Evolutionary conservation across 2,888 invertebrate species (phyloP).

Genomic region (Tachina grossa): DNA sequence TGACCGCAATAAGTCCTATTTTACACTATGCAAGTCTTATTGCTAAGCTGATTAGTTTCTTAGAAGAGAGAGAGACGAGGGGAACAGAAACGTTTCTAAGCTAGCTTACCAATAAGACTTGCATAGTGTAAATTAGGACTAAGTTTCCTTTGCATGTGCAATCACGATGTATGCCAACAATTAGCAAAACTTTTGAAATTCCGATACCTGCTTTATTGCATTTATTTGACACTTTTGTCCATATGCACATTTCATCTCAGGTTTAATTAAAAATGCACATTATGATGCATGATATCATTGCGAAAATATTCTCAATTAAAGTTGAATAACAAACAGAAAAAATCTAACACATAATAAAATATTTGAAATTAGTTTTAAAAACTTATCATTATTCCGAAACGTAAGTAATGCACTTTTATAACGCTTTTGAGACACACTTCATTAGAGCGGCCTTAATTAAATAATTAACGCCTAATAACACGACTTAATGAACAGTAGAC

Average conservation of each 20-base stretch:
- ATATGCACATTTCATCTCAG: neutral
- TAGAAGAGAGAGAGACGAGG: too few relatives aligned
- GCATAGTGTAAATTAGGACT: too few relatives aligned
- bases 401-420: constrained; percentile 15
- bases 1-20: neutral
- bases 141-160: neutral
- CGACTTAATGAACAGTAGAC: constrained; percentile 35
- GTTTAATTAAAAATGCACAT: constrained; percentile 3
- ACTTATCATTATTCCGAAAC: neutral
- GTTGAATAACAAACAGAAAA: constrained; percentile 11
- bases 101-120: too few relatives aligned
- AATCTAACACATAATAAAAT: constrained; percentile 6
- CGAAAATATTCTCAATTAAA: constrained; percentile 46
- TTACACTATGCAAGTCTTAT: too few relatives aligned
- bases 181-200: neutral
- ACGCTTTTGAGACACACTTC: constrained; percentile 21
- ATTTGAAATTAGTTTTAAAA: constrained; percentile 22
- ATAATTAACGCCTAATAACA: constrained; percentile 45
- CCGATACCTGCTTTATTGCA: neutral
- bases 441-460: constrained; percentile 53
- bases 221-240: neutral
- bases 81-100: too few relatives aligned
- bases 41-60: too few relatives aligned
- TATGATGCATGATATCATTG: constrained; percentile 58
- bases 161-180: neutral